phyloP scores from a whole-genome alignment of 2,888 invertebrate species.

The Heterodera filipjevi region DNA sequence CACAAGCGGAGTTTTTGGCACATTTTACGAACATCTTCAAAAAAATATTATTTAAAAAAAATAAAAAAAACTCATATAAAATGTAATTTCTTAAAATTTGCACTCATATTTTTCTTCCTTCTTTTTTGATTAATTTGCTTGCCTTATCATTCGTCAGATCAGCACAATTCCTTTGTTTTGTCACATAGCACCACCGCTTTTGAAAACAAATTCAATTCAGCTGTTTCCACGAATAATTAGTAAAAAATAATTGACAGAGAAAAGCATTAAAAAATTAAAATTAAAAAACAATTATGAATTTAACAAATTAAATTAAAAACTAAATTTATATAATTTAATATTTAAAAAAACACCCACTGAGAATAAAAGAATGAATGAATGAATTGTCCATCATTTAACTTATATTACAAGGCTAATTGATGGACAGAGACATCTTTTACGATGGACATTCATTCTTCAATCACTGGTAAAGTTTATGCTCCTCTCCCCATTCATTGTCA shows the following conservation, averaged over 20 bases:
- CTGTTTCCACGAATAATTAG: neutral
- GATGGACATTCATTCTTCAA: no score
- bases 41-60: neutral
- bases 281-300: neutral
- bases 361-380: neutral
- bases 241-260: neutral
- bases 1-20: neutral
- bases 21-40: neutral
- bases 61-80: neutral
- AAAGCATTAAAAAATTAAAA: neutral
- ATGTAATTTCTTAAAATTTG: neutral
- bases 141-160: neutral
- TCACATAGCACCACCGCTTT: neutral
- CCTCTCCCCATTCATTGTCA: neutral
- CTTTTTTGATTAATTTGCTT: neutral
- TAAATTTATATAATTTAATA: no score
- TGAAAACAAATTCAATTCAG: neutral
- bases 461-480: no score
- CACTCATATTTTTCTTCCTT: neutral
- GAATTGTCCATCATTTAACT: no score
- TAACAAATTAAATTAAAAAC: no score
- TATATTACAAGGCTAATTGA: neutral
- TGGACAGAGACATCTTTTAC: neutral
- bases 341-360: no score
- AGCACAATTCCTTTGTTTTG: slow-evolving; percentile 9